Base-by-base conservation (phyloP, 2,113 vertebrate genomes). In the Phalacrocorax aristotelis region DNA sequence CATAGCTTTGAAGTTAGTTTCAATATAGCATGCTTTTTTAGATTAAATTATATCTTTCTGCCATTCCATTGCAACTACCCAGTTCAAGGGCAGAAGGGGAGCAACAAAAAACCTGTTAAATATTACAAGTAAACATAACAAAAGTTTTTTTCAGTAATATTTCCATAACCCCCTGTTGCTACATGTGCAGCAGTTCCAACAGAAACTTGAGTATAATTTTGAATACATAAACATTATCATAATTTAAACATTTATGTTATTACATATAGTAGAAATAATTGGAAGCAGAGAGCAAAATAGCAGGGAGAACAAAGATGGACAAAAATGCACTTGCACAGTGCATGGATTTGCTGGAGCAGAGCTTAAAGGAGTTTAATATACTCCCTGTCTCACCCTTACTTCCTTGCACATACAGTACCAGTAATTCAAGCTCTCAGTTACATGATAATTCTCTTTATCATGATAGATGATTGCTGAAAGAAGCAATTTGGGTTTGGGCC, bases 1-100 rank as follows among this genome's bases (percentile, higher is more conserved):
- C 97, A 97, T 80, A 96, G 76, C 84, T 98, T 97, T 97, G 96
- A 97, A 97, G 95, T 83, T 95, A 91, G 93, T 97, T 96, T 79
- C 78, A 95, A 76, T 78, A 52, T 77, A 93, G 64, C 71, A 46
- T 49, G 90, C 30, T 95, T 85, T 68, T 96, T 97, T 72, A 90
- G 68, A 94, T 97, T 92, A 96, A 96, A 97, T 97, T 95, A 91
- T 68, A 90, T 78, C 70, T 95, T 86, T 90, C 42, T 93, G 48
- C 19, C 89, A 94, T 89, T 96, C 68, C 49, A 46, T 70, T 61
- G 58, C 83, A 85, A 64, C 84, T 58, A 97, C 60, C 55, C 22
- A 62, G 72, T 52, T 96, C 55, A 77, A 95, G 60, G 71, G 46
- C n/a, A 85, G 57, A 87, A 77, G 60, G 92, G 44, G 22, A 83